Percentiles rank a stretch among this genome's conserved stretches.
Conservation (phyloP, 2,797 vertebrate species). For the Vireo griseus region DNA sequence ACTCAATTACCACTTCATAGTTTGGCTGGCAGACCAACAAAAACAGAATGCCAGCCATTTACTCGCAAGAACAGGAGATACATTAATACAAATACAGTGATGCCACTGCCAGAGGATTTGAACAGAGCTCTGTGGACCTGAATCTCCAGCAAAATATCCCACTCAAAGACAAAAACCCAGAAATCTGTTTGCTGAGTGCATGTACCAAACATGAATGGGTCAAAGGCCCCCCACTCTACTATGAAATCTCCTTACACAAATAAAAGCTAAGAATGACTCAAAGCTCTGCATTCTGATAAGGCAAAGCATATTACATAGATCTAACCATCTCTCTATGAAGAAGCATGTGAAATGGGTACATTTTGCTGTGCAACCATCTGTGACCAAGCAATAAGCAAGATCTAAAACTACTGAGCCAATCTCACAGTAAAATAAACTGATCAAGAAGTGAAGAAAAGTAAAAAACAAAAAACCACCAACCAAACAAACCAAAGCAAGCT, state of each 20-base stretch:
- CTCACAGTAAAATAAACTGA: not conserved
- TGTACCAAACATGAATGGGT: not conserved
- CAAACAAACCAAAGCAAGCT: not conserved
- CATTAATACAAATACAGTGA: constrained; percentile 45
- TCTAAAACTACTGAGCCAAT: not conserved
- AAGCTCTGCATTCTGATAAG: not conserved
- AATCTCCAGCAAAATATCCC: not conserved
- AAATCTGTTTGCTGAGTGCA: not conserved
- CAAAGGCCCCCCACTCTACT: not conserved
- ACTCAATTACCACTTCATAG: constrained; percentile 60
- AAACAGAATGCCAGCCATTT: constrained; percentile 63
- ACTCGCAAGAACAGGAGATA: constrained; percentile 52
- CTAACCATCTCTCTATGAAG: not conserved
- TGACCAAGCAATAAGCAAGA: constrained; percentile 14
- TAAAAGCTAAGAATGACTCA: not conserved
- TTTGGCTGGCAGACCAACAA: constrained; percentile 53
- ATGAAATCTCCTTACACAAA: not conserved
- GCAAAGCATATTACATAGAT: not conserved
- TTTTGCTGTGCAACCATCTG: constrained; percentile 8
- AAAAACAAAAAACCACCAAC: no score
- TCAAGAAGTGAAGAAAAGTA: not conserved
- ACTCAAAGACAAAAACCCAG: not conserved
- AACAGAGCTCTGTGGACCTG: not conserved
- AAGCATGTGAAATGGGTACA: not conserved
- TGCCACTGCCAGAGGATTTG: not conserved